Evolutionary conservation across 2,113 vertebrate species (phyloP).

Genomic region (Entomyzon cyanotis): DNA sequence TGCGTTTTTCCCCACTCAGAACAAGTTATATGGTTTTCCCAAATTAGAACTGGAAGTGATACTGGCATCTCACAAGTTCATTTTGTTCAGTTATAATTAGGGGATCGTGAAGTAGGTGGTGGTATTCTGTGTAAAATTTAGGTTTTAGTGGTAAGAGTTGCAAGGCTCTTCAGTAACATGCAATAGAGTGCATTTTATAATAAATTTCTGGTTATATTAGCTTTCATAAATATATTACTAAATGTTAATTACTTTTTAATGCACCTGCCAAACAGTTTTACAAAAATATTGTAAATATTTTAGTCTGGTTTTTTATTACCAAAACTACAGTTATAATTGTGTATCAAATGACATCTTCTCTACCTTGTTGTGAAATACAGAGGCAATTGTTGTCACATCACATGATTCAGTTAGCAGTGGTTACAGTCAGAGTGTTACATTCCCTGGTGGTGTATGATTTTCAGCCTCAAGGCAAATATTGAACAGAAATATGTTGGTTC

Average conservation of each 20-base stretch:
- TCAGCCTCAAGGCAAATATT: neutral
- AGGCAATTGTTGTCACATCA: neutral
- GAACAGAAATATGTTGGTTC: neutral
- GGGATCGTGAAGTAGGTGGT: neutral
- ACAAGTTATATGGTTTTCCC: neutral
- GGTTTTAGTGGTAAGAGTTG: neutral
- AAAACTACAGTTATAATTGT: neutral
- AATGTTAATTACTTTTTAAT: neutral
- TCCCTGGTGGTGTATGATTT: neutral
- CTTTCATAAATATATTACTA: neutral
- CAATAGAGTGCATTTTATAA: neutral
- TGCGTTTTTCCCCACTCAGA: neutral
- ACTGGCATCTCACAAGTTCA: neutral
- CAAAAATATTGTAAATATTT: neutral
- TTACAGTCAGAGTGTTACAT: neutral
- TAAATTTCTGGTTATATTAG: neutral
- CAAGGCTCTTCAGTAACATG: neutral
- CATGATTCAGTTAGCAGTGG: neutral
- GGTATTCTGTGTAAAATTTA: neutral
- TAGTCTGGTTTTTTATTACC: neutral
- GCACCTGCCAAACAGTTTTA: neutral
- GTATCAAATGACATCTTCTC: neutral
- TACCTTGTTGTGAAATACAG: neutral
- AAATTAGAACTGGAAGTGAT: neutral
- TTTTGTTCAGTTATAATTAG: constrained; percentile 4